phyloP scores from a whole-genome alignment of 2,113 vertebrate genomes.

The Meles meles region DNA sequence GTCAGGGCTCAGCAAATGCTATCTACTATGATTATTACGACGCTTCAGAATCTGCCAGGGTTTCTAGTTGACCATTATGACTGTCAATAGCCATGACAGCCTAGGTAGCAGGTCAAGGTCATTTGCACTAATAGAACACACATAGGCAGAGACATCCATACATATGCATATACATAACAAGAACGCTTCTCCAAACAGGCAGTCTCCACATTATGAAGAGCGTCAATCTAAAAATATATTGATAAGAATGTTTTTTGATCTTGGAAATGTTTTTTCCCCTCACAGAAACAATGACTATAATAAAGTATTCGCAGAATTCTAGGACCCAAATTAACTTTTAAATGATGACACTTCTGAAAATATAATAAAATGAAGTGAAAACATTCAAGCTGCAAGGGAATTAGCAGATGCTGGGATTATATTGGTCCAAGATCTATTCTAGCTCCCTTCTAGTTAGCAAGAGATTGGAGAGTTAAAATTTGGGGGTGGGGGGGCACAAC shows the following conservation, averaged over 20 bases:
- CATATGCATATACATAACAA: background rate
- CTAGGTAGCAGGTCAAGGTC: background rate
- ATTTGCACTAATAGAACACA: background rate
- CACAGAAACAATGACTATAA: conserved; percentile 21
- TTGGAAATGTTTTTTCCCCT: background rate
- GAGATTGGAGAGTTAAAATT: background rate
- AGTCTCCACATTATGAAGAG: background rate
- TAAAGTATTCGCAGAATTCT: conserved; percentile 25
- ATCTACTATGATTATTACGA: background rate
- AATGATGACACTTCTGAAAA: background rate
- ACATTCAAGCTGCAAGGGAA: background rate
- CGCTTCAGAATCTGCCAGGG: background rate
- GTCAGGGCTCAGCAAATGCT: background rate
- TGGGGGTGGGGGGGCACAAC: background rate
- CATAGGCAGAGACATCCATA: background rate
- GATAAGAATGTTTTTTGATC: background rate
- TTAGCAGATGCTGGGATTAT: background rate
- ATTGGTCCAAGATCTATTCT: background rate
- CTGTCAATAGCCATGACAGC: background rate
- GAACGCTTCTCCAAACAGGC: background rate
- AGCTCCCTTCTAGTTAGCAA: background rate
- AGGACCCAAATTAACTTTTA: background rate
- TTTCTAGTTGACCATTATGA: background rate
- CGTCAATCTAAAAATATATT: conserved; percentile 6
- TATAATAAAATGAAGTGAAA: background rate